A percentile compares a stretch with the other conserved stretches of the same genome.
phyloP scores from a whole-genome alignment of 2,888 invertebrate species.

The Aphodius sticticus region DNA sequence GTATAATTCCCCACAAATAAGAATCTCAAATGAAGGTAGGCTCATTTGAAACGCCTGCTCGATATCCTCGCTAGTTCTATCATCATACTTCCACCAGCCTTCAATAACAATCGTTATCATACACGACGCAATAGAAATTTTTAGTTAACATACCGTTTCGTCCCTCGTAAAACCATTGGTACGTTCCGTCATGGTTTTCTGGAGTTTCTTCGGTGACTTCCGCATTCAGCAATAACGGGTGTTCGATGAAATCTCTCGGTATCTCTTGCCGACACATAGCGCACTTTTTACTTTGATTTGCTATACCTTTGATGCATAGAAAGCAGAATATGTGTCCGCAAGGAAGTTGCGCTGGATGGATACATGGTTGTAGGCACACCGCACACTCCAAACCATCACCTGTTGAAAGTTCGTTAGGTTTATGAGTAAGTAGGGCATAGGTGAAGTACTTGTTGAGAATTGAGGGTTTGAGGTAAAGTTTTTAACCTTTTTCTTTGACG shows the following conservation, averaged over 20 bases:
- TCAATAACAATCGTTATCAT: constrained; percentile 44
- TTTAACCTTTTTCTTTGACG: constrained; percentile 39
- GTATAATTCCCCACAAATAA: constrained; percentile 78
- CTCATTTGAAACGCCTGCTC: constrained; percentile 67
- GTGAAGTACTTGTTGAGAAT: not conserved
- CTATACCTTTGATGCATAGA: constrained; percentile 92
- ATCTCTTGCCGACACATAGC: constrained; percentile 93
- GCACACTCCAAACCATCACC: constrained; percentile 76
- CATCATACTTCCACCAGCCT: constrained; percentile 82
- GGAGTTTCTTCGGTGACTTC: constrained; percentile 54
- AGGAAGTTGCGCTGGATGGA: constrained; percentile 92
- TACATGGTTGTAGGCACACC: constrained; percentile 88
- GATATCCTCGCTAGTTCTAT: constrained; percentile 69
- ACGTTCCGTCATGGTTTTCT: constrained; percentile 70
- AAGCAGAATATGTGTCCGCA: constrained; percentile 97
- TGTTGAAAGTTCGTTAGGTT: constrained; percentile 11
- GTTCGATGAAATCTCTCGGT: constrained; percentile 86
- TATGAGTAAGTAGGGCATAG: not conserved
- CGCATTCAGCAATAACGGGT: constrained; percentile 75
- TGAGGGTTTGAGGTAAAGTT: not conserved
- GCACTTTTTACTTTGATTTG: constrained; percentile 86
- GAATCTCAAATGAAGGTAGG: constrained; percentile 63
- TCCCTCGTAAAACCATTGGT: constrained; percentile 97
- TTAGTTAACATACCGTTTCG: constrained; percentile 75
- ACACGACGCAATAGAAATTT: not conserved